Evolutionary conservation across 2,797 vertebrate genomes (phyloP).

Genomic region (Silurus lanzhouensis): DNA sequence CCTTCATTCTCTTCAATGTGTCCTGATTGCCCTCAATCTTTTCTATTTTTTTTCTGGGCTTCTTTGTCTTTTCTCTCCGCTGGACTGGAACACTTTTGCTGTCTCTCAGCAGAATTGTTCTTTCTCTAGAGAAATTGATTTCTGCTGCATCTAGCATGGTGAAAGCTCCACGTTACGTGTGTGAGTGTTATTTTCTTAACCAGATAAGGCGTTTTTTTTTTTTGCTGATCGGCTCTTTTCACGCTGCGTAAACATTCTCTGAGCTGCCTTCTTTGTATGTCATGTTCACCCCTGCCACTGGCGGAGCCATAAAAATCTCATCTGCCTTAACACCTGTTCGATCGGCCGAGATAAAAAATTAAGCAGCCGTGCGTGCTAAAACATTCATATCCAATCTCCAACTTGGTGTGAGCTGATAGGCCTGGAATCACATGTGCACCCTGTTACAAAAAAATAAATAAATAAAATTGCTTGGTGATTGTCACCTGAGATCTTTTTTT

Average conservation of each 20-base stretch:
- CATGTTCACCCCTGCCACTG: constrained; percentile 66
- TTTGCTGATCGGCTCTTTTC: constrained; percentile 71
- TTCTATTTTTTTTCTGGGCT: not conserved
- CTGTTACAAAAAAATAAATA: not conserved
- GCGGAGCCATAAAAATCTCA: constrained; percentile 79
- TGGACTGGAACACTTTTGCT: constrained; percentile 20
- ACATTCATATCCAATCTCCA: constrained; percentile 72
- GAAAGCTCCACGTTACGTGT: constrained; percentile 37
- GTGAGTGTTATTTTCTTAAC: constrained; percentile 33
- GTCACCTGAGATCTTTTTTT: constrained; percentile 4
- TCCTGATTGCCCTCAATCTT: not conserved
- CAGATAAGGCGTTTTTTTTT: constrained; percentile 60
- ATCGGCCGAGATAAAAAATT: constrained; percentile 75
- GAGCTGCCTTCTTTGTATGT: constrained; percentile 76
- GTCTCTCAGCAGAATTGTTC: constrained; percentile 22
- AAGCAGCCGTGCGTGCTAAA: constrained; percentile 66
- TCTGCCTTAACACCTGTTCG: constrained; percentile 73
- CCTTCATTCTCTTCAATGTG: constrained; percentile 19
- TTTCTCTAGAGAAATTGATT: constrained; percentile 69
- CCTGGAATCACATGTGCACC: not conserved
- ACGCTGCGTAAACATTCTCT: constrained; percentile 78
- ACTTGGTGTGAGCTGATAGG: constrained; percentile 50
- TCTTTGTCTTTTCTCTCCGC: constrained; percentile 4
- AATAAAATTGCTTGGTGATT: not conserved
- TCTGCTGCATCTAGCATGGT: constrained; percentile 55